Base-by-base conservation (phyloP, 2,113 vertebrate genomes). In the Daboia siamensis region DNA sequence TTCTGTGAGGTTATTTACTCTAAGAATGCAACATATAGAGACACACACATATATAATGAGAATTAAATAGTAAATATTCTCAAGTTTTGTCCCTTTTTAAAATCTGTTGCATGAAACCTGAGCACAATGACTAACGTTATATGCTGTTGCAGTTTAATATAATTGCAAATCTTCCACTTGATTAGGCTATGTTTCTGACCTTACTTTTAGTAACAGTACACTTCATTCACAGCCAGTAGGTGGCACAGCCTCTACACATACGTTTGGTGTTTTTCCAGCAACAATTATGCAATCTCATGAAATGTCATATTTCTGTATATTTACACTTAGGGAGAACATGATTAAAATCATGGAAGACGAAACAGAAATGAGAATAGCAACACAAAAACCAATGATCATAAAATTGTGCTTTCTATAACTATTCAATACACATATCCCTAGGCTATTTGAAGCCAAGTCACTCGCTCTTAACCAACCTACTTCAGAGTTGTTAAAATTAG, bases 321-420 rank as follows among this genome's bases (percentile, higher is more conserved):
- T 91, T 92, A 90, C 17, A n/a, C 46, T 92, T 94, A 88, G 91
- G 24, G 80, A 74, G 24, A 80, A 89, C n/a, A 15, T 54, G 54
- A 93, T 64, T 93, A 91, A 91, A 84, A 90, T 51, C 90, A 44
- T 52, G 24, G 44, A 92, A 0, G 1, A 86, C 0, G 2, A 0
- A 88, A 88, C 86, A 87, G n/a, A 74, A n/a, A 61, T 23, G 7
- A 7, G 1, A 91, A 33, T 33, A 23, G 48, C 84, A 52, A 61
- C 55, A 29, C 39, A 86, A 54, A 44, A 90, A 64, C 64, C 54
- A 61, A 48, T 64, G 17, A 80, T 29, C 21, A 9, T 54, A 74
- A 93, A 86, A 29, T 8, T 85, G 44, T 12, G 23, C 64, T 61
- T 4, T 17, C 46, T 39, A 3, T 61, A 7, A 57, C 15, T n/a